Evolutionary conservation across 2,113 vertebrate genomes (phyloP), one percentile per base, ranked within the genome.

Genomic region (Rhagologus leucostigma): DNA sequence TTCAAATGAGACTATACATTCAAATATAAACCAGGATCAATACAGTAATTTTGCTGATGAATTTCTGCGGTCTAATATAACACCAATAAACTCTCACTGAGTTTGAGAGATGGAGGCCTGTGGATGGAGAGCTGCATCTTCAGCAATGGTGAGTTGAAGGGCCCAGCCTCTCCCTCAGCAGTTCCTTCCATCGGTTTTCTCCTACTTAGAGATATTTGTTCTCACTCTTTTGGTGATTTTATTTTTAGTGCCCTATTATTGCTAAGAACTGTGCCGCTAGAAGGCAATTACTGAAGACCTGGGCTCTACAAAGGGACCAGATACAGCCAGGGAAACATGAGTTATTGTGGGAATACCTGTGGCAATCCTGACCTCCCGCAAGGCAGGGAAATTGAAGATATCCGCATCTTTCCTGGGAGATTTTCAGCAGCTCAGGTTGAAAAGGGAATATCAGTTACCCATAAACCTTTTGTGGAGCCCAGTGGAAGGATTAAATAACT

Each of bases 371-470:
- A 39, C 2, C 3, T 41, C 32, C 41, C 46, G 7, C 1, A 22
- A 33, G 7, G 13, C n/a, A 10, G 5, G 33, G 68, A 44, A 63
- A 20, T 2, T 29, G 20, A 65, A 76, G 33, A 15, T 2, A 10
- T 1, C 16, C 32, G 1, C 23, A 42, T 8, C 30, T 2, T 52
- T 55, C 35, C 27, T 13, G 1, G 1, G 2, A 14, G 30, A 59
- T 9, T 52, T 68, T 37, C 87, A 71, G 35, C 69, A 80, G 12
- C 26, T 62, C 12, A 55, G 6, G 3, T 6, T 22, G 17, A 65
- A 85, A 73, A 0, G 0, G 0, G 1, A 52, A 4, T 3, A 13
- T 2, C 1, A 1, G 1, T 1, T 22, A 42, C 30, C 14, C n/a
- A 42, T 3, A 42, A 63, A 2, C 11, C 10, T 83, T 87, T 83